Percentiles rank a stretch among this genome's conserved stretches.
Evolutionary conservation across 2,797 vertebrate genomes (phyloP).

Genomic region (Sciurus vulgaris): DNA sequence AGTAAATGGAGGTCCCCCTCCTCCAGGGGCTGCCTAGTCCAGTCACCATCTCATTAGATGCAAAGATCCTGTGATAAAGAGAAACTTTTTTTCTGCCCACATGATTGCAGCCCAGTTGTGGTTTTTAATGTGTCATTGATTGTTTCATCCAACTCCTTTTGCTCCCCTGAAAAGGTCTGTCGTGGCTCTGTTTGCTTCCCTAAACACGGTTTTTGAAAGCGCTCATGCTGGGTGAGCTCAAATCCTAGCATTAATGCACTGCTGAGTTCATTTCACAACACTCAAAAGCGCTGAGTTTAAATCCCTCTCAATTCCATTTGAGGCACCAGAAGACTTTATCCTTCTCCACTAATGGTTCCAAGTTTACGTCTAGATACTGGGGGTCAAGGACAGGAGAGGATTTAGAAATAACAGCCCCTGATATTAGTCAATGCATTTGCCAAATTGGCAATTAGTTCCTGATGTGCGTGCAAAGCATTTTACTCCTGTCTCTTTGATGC

Average conservation of each 20-base stretch:
- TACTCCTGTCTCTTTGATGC: constrained; percentile 81
- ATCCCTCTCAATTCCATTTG: constrained; percentile 88
- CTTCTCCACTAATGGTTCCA: constrained; percentile 89
- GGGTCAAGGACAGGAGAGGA: constrained; percentile 90
- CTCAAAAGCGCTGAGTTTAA: constrained; percentile 90
- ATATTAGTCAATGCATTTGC: constrained; percentile 86
- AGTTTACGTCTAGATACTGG: constrained; percentile 89
- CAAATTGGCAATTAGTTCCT: constrained; percentile 84
- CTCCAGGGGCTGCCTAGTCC: constrained; percentile 73
- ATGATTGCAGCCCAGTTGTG: constrained; percentile 76
- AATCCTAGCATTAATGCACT: constrained; percentile 90
- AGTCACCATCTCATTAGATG: constrained; percentile 70
- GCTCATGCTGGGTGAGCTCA: constrained; percentile 89
- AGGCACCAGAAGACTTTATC: constrained; percentile 89
- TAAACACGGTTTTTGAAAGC: constrained; percentile 89
- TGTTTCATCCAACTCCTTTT: constrained; percentile 86
- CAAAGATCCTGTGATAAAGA: constrained; percentile 80
- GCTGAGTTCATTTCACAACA: constrained; percentile 89
- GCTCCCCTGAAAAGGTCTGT: constrained; percentile 86
- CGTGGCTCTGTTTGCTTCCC: constrained; percentile 87
- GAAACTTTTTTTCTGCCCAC: constrained; percentile 64
- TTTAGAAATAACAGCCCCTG: constrained; percentile 88
- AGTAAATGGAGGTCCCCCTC: constrained; percentile 64
- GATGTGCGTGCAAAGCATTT: constrained; percentile 70
- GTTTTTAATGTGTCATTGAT: constrained; percentile 84